Base-by-base conservation (phyloP, 2,797 vertebrate genomes). In the Sylvia borin region DNA sequence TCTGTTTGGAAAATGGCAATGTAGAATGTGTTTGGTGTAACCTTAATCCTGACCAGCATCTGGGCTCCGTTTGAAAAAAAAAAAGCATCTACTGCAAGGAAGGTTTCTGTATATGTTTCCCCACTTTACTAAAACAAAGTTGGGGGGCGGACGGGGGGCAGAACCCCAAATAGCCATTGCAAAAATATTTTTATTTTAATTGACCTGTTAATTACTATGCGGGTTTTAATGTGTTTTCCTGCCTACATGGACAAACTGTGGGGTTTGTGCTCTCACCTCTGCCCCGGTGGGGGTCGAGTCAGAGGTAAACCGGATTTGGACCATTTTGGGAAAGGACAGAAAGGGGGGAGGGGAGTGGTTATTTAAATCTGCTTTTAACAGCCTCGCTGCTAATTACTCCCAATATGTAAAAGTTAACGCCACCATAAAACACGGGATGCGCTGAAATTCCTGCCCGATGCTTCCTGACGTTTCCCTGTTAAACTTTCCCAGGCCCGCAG, bases 1-100 rank as follows among this genome's bases (percentile, higher is more conserved):
- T 96, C 96, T 97, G 94, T 97, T 97, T 97, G 96, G 97, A 97
- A 98, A 97, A 97, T 97, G 96, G 93, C 95, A 96, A 87, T 95
- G 82, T 96, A 97, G 95, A 97, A 96, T 97, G 96, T 95, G 94
- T 97, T 97, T 98, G 97, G 88, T 97, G 96, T 97, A 97, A 97
- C 93, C 93, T 96, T 97, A 97, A 97, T 97, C 96, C 96, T 97
- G 96, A 92, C 92, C 95, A 97, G 95, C 84, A 95, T 97, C 95
- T 97, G 94, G 95, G 92, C 93, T 97, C 78, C 83, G 76, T 94
- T 95, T 93, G 36, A 95, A 95, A 96, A 85, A 68, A 55, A 55
- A 50, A 55, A 55, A 50, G 55, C 82, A 84, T 96, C 85, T 79
- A 91, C 87, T 73, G 91, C 84, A 90, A 94, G 88, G 48, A 86